These are phyloP conservation scores for Megaptera novaeangliae DNA, from an alignment of 2,113 vertebrate genomes.

Conservation along the genomic window DNA sequence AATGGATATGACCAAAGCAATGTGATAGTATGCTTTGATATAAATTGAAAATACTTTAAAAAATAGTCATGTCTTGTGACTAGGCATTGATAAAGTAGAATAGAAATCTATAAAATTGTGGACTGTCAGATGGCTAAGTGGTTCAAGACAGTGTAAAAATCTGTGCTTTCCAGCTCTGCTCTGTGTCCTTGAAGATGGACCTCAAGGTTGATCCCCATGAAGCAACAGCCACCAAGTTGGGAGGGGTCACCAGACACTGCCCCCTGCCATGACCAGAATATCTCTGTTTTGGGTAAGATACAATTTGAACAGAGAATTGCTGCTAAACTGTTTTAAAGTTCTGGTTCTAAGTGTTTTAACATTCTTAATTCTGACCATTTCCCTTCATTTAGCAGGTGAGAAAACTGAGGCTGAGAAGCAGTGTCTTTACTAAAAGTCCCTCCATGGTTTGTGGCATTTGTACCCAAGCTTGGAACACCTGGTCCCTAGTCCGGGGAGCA, in stretches of 20 bases:
- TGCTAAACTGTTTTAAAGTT: background rate
- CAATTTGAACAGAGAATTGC: background rate
- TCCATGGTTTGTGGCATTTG: background rate
- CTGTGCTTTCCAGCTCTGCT: background rate
- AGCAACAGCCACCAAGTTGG: background rate
- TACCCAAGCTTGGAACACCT: background rate
- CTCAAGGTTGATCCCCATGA: background rate
- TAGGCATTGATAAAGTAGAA: background rate
- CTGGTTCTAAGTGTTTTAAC: background rate
- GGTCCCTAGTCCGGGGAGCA: fast-evolving
- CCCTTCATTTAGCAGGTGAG: background rate
- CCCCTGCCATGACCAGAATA: background rate
- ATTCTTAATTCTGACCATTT: background rate
- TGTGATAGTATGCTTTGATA: background rate
- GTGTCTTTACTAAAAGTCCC: background rate
- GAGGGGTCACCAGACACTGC: background rate
- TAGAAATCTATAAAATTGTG: background rate
- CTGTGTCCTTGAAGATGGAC: background rate
- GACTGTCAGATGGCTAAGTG: background rate
- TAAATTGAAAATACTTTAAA: background rate
- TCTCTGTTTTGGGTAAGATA: background rate
- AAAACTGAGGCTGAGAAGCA: background rate
- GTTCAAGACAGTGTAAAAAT: background rate
- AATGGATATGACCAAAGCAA: background rate
- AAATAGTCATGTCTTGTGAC: background rate